Evolutionary conservation across 2,113 vertebrate species (phyloP), one percentile per base, ranked within the genome.

Genomic region (Psettodes erumei): DNA sequence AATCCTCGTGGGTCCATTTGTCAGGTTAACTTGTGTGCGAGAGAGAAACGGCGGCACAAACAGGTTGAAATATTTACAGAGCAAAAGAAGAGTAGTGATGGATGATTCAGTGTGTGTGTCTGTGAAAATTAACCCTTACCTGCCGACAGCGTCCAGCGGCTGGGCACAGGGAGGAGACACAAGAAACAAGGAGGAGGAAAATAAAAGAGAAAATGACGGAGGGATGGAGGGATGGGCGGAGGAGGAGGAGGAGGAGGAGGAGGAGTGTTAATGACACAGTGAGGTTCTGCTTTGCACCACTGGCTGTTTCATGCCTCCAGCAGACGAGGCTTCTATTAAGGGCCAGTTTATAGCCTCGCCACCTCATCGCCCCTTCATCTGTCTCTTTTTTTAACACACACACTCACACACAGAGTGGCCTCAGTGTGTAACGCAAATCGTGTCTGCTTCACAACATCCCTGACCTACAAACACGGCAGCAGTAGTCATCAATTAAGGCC

Each of bases 401-500:
- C 38, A 37, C 43, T 8, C 30, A 35, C 19, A 3, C 27, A 58
- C 54, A 77, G 0, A 86, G 51, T 19, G 62, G 69, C 56, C 62
- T 67, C 19, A 18, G 68, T 82, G 76, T 75, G 77, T 54, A 75
- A 83, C 43, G 56, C 59, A 10, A 76, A 33, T 42, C 45, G 6
- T 30, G 71, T 84, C 73, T 68, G 67, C 80, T 85, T 90, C 82
- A 85, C 84, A 71, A 53, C 80, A 72, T 81, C 48, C 37, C 59
- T 83, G 81, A 86, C 73, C 81, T 63, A 70, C 73, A 82, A 80
- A 86, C 77, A 53, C 25, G 5, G 77, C 82, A 85, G 74, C 81
- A 61, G 54, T 61, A 86, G 75, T 85, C 85, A 85, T 86, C 85
- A 90, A 87, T 90, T 90, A 87, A 38, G 59, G 56, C 75, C 45